Conservation (phyloP, 2,797 vertebrate genomes). For the Serranus cabrilla region DNA sequence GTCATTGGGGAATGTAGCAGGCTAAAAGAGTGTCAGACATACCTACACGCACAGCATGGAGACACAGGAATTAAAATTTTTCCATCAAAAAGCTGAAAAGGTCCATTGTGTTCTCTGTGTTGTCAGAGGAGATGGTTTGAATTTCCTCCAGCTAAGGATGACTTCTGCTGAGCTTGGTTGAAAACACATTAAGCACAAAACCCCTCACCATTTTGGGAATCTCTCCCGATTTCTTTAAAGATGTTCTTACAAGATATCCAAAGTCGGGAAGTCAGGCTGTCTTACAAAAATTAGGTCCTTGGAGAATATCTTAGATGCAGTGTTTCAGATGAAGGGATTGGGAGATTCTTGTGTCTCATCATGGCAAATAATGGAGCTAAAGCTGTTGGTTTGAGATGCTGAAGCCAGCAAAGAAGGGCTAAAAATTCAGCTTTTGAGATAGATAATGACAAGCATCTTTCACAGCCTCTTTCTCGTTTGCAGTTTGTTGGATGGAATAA, state of each 20-base stretch:
- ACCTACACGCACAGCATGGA: background rate
- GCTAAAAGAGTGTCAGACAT: background rate
- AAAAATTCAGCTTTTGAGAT: slow-evolving; percentile 56
- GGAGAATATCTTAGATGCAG: slow-evolving; percentile 26
- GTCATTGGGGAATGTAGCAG: background rate
- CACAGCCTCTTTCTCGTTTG: slow-evolving; percentile 43
- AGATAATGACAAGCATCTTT: slow-evolving; percentile 46
- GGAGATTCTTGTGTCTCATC: slow-evolving; percentile 16
- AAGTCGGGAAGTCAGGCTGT: slow-evolving; percentile 1
- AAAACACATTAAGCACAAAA: slow-evolving; percentile 27
- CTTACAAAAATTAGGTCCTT: slow-evolving; percentile 26
- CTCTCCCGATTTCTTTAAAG: background rate
- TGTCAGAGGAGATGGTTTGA: slow-evolving; percentile 14
- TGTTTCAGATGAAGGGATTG: slow-evolving; percentile 34
- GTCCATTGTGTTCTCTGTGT: background rate
- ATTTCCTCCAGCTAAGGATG: slow-evolving; percentile 14
- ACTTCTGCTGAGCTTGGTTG: slow-evolving; percentile 17
- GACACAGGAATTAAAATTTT: background rate
- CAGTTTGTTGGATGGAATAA: slow-evolving; percentile 40
- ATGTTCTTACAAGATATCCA: slow-evolving; percentile 7
- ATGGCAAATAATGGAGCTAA: slow-evolving; percentile 31
- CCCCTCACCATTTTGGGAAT: slow-evolving; percentile 16
- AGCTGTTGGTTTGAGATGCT: slow-evolving; percentile 37
- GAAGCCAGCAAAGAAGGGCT: slow-evolving; percentile 30
- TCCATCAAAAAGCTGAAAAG: slow-evolving; percentile 6